A percentile compares a stretch with the other conserved stretches of the same genome.
phyloP scores from a whole-genome alignment of 1,140 invertebrate genomes.

The Lucilia sericata region DNA sequence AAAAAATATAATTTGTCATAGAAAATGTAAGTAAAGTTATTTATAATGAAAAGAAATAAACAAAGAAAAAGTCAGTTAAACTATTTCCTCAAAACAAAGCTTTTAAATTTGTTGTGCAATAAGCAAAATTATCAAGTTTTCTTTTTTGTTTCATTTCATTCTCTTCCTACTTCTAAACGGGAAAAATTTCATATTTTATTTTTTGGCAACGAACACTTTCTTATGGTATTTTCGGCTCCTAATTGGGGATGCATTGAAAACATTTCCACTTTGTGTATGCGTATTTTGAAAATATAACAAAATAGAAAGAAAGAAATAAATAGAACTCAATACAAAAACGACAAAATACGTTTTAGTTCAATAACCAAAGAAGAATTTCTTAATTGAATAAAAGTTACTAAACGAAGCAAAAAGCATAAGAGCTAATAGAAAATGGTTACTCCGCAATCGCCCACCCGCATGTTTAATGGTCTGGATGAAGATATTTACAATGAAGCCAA shows the following conservation, averaged over 20 bases:
- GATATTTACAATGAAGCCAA: constrained; percentile 78
- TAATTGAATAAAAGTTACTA: background rate
- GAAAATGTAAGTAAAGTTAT: constrained; percentile 16
- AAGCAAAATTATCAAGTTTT: background rate
- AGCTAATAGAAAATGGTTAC: constrained; percentile 69
- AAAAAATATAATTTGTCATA: background rate
- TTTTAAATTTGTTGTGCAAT: constrained; percentile 16
- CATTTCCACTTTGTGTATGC: background rate
- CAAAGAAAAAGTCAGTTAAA: background rate
- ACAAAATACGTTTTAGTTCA: background rate
- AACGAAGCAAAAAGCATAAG: background rate
- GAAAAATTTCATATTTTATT: constrained; percentile 10
- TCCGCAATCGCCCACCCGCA: constrained; percentile 72
- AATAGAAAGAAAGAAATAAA: background rate
- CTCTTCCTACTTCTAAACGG: background rate
- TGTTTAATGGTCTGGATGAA: constrained; percentile 72
- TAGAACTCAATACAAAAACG: background rate
- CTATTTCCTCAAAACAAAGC: background rate
- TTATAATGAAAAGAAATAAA: background rate
- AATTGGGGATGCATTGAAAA: background rate
- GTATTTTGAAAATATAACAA: background rate
- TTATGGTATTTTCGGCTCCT: background rate
- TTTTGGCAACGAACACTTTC: constrained; percentile 3
- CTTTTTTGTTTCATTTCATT: background rate
- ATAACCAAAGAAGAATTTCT: constrained; percentile 14